phyloP scores from a whole-genome alignment of 1,140 invertebrate species.

The Tetraneura akinire region DNA sequence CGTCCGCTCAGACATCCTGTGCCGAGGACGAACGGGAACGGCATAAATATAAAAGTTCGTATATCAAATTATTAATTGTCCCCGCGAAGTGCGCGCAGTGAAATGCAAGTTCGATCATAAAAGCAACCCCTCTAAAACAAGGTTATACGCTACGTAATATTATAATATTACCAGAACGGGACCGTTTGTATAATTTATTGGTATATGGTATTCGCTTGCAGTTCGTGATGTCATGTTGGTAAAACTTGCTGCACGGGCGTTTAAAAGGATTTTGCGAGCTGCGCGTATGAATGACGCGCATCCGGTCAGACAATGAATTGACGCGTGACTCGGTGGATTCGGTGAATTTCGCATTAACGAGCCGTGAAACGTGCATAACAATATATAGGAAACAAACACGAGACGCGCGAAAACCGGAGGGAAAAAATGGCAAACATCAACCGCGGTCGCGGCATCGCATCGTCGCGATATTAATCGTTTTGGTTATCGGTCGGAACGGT shows the following conservation, averaged over 20 bases:
- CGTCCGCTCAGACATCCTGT: neutral
- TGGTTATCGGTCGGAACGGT: neutral
- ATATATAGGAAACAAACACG: constrained; percentile 4
- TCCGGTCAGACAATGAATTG: constrained; percentile 32
- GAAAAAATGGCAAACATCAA: neutral
- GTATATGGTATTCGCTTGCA: no score
- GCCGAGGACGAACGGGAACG: neutral
- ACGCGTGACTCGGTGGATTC: constrained; percentile 26
- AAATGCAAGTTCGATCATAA: constrained; percentile 36
- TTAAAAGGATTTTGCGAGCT: constrained; percentile 26
- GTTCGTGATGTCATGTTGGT: neutral
- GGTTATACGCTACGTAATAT: neutral
- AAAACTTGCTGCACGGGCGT: neutral
- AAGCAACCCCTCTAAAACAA: constrained; percentile 18
- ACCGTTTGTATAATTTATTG: constrained; percentile 31
- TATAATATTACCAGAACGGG: no score
- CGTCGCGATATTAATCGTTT: constrained; percentile 15
- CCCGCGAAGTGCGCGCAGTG: neutral
- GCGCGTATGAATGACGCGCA: constrained; percentile 4
- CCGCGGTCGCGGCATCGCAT: neutral
- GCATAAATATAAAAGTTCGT: neutral
- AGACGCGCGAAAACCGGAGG: neutral
- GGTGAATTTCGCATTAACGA: constrained; percentile 35
- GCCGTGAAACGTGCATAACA: constrained; percentile 22
- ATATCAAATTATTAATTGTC: constrained; percentile 5